Evolutionary conservation across 2,888 invertebrate genomes (phyloP).

Genomic region (Synergus itoensis): DNA sequence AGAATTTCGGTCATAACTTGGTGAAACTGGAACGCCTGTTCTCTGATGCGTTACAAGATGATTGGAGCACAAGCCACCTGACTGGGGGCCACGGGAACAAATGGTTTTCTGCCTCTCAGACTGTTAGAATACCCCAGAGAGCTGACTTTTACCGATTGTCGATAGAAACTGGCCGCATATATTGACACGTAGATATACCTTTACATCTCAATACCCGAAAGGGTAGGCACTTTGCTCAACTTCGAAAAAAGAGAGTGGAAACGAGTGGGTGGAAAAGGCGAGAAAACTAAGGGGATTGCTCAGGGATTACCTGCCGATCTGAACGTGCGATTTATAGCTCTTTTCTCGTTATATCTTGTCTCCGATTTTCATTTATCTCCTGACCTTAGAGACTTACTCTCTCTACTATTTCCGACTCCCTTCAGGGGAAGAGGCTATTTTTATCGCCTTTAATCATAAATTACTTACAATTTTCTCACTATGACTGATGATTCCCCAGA

Average conservation of each 20-base stretch:
- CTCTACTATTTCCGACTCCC: neutral
- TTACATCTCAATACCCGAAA: conserved; percentile 9
- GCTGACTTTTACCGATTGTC: conserved; percentile 28
- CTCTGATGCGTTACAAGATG: too few relatives aligned
- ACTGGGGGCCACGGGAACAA: conserved; percentile 31
- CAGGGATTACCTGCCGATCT: conserved; percentile 46
- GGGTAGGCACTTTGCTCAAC: conserved; percentile 35
- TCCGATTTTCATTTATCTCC: neutral
- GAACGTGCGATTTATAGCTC: conserved; percentile 41
- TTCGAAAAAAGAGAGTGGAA: conserved; percentile 1
- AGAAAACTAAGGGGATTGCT: conserved; percentile 26
- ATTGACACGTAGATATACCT: conserved; percentile 17
- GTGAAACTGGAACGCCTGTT: too few relatives aligned
- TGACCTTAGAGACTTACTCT: neutral
- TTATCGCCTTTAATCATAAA: neutral
- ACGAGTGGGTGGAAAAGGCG: conserved; percentile 7
- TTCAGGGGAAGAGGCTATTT: neutral
- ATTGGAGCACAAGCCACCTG: neutral
- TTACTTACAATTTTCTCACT: too few relatives aligned
- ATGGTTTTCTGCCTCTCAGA: conserved; percentile 25
- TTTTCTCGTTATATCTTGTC: neutral
- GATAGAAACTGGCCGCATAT: conserved; percentile 20
- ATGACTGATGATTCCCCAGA: too few relatives aligned
- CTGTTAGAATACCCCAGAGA: conserved; percentile 44
- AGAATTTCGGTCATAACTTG: conserved; percentile 25